Percentiles rank a stretch among this genome's conserved stretches.
Conservation (phyloP, 2,888 invertebrate species). For the Eupithecia subumbrata region DNA sequence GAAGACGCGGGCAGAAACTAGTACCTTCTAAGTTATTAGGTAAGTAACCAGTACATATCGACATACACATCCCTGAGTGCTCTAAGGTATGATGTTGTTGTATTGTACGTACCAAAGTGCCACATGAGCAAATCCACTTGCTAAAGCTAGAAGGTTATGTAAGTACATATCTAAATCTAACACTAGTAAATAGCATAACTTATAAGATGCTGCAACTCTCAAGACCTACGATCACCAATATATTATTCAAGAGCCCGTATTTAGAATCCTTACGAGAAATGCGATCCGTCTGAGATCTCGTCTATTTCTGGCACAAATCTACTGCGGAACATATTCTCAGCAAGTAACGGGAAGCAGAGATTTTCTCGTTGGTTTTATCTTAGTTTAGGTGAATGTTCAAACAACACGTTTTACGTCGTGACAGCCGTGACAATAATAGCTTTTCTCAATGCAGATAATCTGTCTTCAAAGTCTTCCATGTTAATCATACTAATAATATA, state of each 20-base stretch:
- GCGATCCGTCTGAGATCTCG: conserved; percentile 15
- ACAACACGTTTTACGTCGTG: not conserved
- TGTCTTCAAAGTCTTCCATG: not conserved
- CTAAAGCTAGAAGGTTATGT: not conserved
- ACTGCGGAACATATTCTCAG: conserved; percentile 7
- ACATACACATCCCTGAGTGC: not conserved
- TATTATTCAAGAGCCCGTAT: conserved; percentile 15
- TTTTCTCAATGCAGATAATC: not conserved
- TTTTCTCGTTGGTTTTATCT: not conserved
- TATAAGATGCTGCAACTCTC: not conserved
- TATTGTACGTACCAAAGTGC: not conserved
- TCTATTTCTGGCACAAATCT: conserved; percentile 3
- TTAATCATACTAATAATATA: too few species aligned
- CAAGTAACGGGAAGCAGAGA: conserved; percentile 3
- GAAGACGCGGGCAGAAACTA: too few species aligned
- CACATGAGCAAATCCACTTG: not conserved
- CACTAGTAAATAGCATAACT: not conserved
- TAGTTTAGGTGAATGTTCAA: not conserved
- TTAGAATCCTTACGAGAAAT: conserved; percentile 14
- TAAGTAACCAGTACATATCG: not conserved
- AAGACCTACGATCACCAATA: not conserved
- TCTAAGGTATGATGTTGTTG: not conserved
- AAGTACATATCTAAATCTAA: not conserved
- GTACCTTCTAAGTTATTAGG: too few species aligned
- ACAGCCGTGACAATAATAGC: not conserved